phyloP scores from a whole-genome alignment of 92 coral and sea anemone species.

The Zoanthus solanderi region DNA sequence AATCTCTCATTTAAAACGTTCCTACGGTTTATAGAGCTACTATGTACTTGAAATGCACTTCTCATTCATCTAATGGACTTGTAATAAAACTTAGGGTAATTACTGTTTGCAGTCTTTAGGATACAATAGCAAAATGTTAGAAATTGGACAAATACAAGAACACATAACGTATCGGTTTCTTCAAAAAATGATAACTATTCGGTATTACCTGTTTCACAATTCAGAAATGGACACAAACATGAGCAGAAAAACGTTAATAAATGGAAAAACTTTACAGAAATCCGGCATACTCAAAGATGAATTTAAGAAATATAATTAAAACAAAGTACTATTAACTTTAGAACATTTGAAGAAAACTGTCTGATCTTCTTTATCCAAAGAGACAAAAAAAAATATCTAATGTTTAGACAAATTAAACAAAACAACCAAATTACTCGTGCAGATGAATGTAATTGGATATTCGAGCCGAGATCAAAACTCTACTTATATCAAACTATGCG shows the following conservation, averaged over 20 bases:
- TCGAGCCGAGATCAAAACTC: not conserved
- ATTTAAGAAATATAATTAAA: too few relatives aligned
- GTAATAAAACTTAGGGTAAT: not conserved
- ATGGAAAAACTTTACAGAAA: too few relatives aligned
- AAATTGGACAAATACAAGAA: not conserved
- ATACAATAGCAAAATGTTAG: not conserved
- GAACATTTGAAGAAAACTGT: not conserved
- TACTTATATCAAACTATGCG: not conserved
- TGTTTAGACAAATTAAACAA: not conserved
- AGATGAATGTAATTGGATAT: not conserved
- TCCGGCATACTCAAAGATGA: too few relatives aligned
- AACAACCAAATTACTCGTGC: not conserved
- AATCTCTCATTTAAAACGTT: not conserved
- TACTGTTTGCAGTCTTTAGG: slow-evolving; percentile 43
- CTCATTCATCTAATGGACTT: not conserved
- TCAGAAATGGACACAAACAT: too few relatives aligned
- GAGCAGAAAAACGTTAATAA: too few relatives aligned
- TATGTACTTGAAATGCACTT: not conserved
- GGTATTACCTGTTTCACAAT: too few relatives aligned
- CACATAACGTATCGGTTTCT: not conserved
- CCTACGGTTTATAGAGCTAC: not conserved
- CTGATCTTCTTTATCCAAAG: not conserved
- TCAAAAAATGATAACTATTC: not conserved
- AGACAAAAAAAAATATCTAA: not conserved
- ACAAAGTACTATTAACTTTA: too few relatives aligned